Base-by-base conservation (phyloP, 2,113 vertebrate genomes). In the Clarias magur region DNA sequence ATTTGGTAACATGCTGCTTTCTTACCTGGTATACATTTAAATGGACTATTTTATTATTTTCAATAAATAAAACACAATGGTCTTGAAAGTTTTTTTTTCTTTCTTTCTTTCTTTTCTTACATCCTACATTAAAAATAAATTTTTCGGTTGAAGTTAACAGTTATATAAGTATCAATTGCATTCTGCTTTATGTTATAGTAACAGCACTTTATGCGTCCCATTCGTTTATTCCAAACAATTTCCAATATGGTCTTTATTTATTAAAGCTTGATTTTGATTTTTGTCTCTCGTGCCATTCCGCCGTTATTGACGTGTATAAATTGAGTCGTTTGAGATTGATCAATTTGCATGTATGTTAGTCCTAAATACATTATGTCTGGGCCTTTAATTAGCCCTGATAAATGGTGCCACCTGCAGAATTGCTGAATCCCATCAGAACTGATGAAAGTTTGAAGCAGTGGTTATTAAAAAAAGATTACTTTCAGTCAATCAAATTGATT, bases 401-500 rank as follows among this genome's bases (percentile, higher is more conserved):
- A 53, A 59, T 48, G 59, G 27, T 68, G 86, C 53, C 86, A 87
- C 72, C 86, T 79, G 27, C 72, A 65, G 48, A 57, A 79, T 48
- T 23, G 42, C 27, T 38, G 48, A 67, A 84, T 59, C 59, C 86
- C 17, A 78, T 67, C 48, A 42, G 60, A 68, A 68, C 62, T 42
- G 48, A 78, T 59, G 38, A 25, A 57, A 79, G n/a, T 65, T 83
- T 83, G 60, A 79, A 80, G 70, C 56, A 9, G 70, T 65, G 59
- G 34, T 82, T 62, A 87, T 73, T 87, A 63, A 82, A 83, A 48
- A 67, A 65, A 30, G 30, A 65, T 84, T 87, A 38, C 72, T 57
- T 23, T 76, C 80, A 65, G 68, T 67, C 57, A 65, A 56, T 87
- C 81, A 4, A 34, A 86, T 86, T 82, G 85, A 86, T 86, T 82